Percentiles rank a stretch among this genome's conserved stretches.
phyloP scores from a whole-genome alignment of 2,888 invertebrate genomes.

The Camptogramma bilineatum region DNA sequence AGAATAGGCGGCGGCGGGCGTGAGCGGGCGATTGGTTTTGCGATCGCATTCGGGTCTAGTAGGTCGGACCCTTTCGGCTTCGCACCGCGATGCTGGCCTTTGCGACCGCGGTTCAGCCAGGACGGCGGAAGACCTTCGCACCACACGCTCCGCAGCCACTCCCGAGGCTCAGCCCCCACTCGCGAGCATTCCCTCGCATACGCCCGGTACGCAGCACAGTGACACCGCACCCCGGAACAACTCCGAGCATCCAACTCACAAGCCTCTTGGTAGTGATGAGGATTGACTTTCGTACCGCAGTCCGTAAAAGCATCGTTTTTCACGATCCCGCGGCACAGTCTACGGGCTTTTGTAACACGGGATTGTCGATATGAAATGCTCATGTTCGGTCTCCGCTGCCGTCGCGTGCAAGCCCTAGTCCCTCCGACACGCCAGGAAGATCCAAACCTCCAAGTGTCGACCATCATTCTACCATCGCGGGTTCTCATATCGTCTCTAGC shows the following conservation, averaged over 20 bases:
- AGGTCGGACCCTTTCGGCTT: conserved; percentile 49
- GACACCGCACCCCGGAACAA: conserved; percentile 92
- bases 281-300: conserved; percentile 92
- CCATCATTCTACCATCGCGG: conserved; percentile 88
- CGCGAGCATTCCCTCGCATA: conserved; percentile 95
- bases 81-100: conserved; percentile 48
- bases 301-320: conserved; percentile 87
- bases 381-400: conserved; percentile 77
- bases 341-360: conserved; percentile 70
- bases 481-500: conserved; percentile 93
- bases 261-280: conserved; percentile 93
- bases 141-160: conserved; percentile 90
- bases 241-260: conserved; percentile 96
- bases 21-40: conserved; percentile 67
- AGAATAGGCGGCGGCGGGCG: conserved; percentile 79
- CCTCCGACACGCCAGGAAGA: conserved; percentile 96
- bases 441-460: conserved; percentile 90
- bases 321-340: conserved; percentile 82
- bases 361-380: conserved; percentile 82
- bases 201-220: conserved; percentile 95
- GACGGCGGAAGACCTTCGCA: conserved; percentile 84
- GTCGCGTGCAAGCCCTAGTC: conserved; percentile 88
- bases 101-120: conserved; percentile 68
- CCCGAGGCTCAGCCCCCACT: conserved; percentile 88
- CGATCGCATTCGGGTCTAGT: conserved; percentile 62